Conservation (phyloP, 2,797 vertebrate genomes). For the Enteromius treurensis region DNA sequence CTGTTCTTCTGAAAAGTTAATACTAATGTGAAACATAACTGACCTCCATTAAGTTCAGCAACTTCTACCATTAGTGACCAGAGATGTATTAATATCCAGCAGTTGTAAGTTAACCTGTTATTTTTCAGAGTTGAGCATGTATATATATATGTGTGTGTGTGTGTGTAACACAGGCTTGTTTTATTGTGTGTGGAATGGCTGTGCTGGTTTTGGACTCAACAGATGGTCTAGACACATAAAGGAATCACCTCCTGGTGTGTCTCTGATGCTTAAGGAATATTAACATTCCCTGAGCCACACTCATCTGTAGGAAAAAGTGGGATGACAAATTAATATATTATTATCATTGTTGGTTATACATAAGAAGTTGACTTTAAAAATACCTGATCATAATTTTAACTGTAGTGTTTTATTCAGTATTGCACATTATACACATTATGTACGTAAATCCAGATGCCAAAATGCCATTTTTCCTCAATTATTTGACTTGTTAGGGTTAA, state of each 20-base stretch:
- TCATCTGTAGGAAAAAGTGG: background rate
- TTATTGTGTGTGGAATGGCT: slow-evolving; percentile 53
- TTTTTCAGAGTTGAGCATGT: background rate
- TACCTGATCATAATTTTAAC: background rate
- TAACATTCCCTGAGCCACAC: slow-evolving; percentile 2
- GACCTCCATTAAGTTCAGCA: background rate
- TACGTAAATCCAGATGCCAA: background rate
- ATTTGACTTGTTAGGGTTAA: background rate
- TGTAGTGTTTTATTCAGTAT: background rate
- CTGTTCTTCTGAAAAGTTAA: background rate
- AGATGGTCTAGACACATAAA: slow-evolving; percentile 73
- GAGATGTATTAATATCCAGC: background rate
- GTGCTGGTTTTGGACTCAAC: slow-evolving; percentile 67
- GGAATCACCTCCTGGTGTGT: slow-evolving; percentile 69
- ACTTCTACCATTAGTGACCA: background rate
- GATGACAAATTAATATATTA: background rate
- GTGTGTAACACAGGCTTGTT: slow-evolving; percentile 35
- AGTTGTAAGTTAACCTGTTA: background rate
- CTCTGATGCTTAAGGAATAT: slow-evolving; percentile 64
- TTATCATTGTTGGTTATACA: background rate
- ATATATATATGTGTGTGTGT: background rate
- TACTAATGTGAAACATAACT: background rate
- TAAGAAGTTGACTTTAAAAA: background rate
- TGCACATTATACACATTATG: background rate
- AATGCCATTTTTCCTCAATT: background rate